Evolutionary conservation across 2,113 vertebrate species (phyloP).

Genomic region (Dasyornis broadbenti): DNA sequence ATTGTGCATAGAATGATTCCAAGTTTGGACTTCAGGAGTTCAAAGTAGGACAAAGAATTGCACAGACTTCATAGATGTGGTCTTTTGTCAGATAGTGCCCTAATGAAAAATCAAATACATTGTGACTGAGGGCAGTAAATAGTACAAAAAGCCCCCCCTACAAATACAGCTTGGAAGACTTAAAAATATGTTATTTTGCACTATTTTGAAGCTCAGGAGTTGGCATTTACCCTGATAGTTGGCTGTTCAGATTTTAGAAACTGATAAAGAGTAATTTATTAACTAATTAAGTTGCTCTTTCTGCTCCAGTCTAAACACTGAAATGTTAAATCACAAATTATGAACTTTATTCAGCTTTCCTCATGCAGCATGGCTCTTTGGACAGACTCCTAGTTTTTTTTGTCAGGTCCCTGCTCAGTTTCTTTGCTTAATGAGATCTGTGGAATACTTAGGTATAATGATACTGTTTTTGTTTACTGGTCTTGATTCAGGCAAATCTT

Average conservation of each 20-base stretch:
- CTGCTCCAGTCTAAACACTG: not conserved
- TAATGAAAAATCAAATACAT: conserved; percentile 22
- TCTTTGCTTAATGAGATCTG: not conserved
- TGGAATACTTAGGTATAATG: not conserved
- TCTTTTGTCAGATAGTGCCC: not conserved
- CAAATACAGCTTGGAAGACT: not conserved
- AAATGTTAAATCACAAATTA: not conserved
- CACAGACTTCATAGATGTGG: not conserved
- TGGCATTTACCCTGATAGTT: not conserved
- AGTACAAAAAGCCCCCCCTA: accelerated
- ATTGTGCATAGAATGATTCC: not conserved
- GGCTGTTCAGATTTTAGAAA: not conserved
- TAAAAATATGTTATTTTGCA: not conserved
- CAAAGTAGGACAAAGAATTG: not conserved
- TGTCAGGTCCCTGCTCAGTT: not conserved
- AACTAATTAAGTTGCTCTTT: not conserved
- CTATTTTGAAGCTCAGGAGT: not conserved
- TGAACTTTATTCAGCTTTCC: not conserved
- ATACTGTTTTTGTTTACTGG: not conserved
- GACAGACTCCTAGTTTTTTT: not conserved
- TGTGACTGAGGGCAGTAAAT: not conserved
- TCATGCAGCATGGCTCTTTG: not conserved
- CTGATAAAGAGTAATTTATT: not conserved
- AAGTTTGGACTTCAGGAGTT: not conserved
- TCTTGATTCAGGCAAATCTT: not conserved